Evolutionary conservation across 2,888 invertebrate species (phyloP), one percentile per base, ranked within the genome.

Genomic region (Galeopsomyia nigrocyanea): DNA sequence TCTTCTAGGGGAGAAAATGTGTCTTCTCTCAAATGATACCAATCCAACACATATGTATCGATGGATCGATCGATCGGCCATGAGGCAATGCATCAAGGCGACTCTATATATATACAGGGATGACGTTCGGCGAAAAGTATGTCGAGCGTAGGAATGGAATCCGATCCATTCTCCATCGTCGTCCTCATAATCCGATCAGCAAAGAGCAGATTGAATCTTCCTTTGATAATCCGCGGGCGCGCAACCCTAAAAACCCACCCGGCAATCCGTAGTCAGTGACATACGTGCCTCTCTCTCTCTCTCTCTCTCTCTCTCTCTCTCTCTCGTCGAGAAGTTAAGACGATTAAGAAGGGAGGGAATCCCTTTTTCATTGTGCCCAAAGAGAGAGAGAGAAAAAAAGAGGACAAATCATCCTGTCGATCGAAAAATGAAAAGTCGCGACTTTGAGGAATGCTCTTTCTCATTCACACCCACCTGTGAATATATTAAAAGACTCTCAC

Each of bases 161-260:
- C 47, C 60, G 49, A 68, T 71, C 64, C 71, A 66, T 75, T 26
- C 22, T 61, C 57, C 56, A 39, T 19, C 47, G 63, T 21, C 64
- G 49, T 22, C 21, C 21, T 21, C 66, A 56, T 78, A 78, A 78
- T 74, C 77, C 77, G 78, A 78, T 78, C 77, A 77, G 62, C 61
- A 57, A 47, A 22, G 74, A 71, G 73, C 74, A 78, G 78, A 78
- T 78, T 74, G 73, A 75, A 78, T 78, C 76, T 78, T 75, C 22
- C 62, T 75, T 39, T 77, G 74, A 78, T 77, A 78, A 76, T 78
- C 77, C 39, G 13, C 39, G 10, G 39, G 39, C 13, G 39, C 39
- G 39, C 39, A 39, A 39, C 39, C 64, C 61, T 60, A 47, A 68
- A 68, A 76, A 76, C 75, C 72, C 67, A 71, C 73, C 22, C 17